Base-by-base conservation (phyloP, 2,797 vertebrate species). In the Lerista edwardsae region DNA sequence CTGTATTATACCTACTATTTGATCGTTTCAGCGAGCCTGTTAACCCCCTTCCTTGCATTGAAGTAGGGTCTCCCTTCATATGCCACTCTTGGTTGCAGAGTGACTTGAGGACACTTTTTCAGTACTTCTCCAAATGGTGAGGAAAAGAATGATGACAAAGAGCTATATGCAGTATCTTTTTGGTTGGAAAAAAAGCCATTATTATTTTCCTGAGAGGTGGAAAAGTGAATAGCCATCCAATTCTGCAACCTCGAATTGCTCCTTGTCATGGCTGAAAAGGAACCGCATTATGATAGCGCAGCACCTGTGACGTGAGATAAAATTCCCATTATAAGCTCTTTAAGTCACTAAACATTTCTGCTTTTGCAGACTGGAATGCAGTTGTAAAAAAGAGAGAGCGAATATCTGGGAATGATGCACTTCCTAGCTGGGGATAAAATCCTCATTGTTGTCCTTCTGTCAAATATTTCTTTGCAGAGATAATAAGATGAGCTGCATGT, bases 261-360 rank as follows among this genome's bases (percentile, higher is more conserved):
- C 34, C 87, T 77, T 77, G 82, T 90, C 61, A 57, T 79, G 84
- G 80, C 79, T 83, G 85, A 91, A 90, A 84, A 80, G 73, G 90
- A 79, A 93, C 88, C 87, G 65, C 31, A 87, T 91, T 94, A 76
- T 87, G 85, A 65, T 10, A 90, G 75, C 27, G 62, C 57, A 84
- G 61, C 79, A 85, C 91, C 85, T 92, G 87, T 93, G 88, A 83
- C 83, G 86, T 11, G 79, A 93, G 84, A 93, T 92, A 94, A 94
- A 93, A 92, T 75, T 94, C 77, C 81, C 83, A 84, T 94, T 93
- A 92, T 39, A 41, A 90, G 64, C 74, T 87, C 25, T 76, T 64
- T 76, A 41, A 64, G 74, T 39, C 85, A 91, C 34, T 79, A 90
- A 14, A 74, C 84, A 87, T 88, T 89, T 93, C 79, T 92, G 0